Conservation (phyloP, 2,888 invertebrate species). For the Ormia ochracea region DNA sequence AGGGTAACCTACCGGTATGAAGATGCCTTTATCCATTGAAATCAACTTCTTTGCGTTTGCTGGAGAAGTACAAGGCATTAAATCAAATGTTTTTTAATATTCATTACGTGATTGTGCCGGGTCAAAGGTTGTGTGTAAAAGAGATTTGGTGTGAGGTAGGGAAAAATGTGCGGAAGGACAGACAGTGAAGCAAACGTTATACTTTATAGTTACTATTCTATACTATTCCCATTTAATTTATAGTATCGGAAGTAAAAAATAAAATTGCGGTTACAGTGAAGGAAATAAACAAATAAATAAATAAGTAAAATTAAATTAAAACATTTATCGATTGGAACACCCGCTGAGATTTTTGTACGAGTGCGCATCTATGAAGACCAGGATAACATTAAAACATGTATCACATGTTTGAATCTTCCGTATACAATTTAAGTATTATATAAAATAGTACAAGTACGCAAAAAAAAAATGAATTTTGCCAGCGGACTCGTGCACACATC, state of each 20-base stretch:
- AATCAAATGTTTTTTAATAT: constrained; percentile 40
- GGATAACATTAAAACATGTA: constrained; percentile 56
- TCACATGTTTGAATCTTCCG: constrained; percentile 45
- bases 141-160: background rate
- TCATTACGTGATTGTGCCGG: constrained; percentile 46
- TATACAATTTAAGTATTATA: constrained; percentile 49
- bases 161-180: background rate
- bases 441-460: too few relatives aligned
- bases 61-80: background rate
- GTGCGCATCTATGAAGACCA: constrained; percentile 7
- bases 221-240: constrained; percentile 26
- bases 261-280: constrained; percentile 60
- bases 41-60: background rate
- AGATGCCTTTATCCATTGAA: background rate
- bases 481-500: background rate
- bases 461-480: constrained; percentile 20
- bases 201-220: too few relatives aligned
- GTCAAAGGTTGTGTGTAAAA: background rate
- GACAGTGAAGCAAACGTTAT: background rate
- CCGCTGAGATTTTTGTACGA: constrained; percentile 48
- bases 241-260: constrained; percentile 54
- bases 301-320: constrained; percentile 40
- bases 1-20: constrained; percentile 49
- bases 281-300: background rate
- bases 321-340: constrained; percentile 57